Evolutionary conservation across 2,113 vertebrate species (phyloP).

Genomic region (Glareola pratincola): DNA sequence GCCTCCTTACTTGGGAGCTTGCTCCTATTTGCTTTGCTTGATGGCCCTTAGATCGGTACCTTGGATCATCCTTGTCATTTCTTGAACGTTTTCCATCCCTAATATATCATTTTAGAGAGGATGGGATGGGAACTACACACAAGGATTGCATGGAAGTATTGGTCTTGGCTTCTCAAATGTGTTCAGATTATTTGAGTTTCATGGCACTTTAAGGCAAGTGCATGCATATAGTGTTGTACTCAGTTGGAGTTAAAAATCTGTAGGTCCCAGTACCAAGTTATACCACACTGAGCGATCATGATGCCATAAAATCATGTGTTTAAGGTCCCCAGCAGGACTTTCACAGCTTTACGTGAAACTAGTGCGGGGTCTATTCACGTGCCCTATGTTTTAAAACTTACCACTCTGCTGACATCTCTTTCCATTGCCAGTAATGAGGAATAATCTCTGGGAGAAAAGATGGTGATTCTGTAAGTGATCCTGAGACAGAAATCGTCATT

Average conservation of each 20-base stretch:
- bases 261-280: not conserved
- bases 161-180: not conserved
- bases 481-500: not conserved
- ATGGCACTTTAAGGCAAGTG: not conserved
- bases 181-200: not conserved
- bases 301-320: rapidly evolving
- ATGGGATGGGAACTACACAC: not conserved
- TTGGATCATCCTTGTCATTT: not conserved
- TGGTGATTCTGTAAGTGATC: not conserved
- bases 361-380: not conserved
- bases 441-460: not conserved
- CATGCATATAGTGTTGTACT: not conserved
- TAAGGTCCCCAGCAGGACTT: not conserved
- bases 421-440: not conserved
- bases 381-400: not conserved
- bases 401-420: not conserved
- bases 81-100: not conserved
- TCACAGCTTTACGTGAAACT: not conserved
- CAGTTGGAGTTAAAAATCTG: not conserved
- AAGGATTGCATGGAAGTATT: not conserved
- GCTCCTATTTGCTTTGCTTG: not conserved
- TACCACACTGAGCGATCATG: not conserved
- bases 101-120: not conserved
- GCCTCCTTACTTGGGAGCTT: not conserved
- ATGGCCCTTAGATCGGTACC: not conserved